Evolutionary conservation across 2,113 vertebrate genomes (phyloP), one percentile per base, ranked within the genome.

Genomic region (Lamprotornis superbus): DNA sequence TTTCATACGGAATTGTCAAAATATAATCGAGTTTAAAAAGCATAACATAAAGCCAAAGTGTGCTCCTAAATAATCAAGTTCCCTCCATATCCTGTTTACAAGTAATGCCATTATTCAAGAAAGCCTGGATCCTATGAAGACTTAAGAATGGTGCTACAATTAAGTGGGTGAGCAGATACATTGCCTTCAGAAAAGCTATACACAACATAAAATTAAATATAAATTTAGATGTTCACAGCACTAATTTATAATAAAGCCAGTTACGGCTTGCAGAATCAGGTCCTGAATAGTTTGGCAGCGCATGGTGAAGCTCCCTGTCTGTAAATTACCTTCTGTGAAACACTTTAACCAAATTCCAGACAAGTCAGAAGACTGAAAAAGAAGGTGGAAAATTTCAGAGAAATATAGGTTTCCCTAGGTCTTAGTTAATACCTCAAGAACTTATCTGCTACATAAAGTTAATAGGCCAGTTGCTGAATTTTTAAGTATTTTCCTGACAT

Each of bases 1-100:
- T 98, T 98, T 98, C 98, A 98, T 98, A 98, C 98, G 96, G 98
- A 98, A 99, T 98, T 98, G 99, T 99, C 98, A 98, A 98, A 98
- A 98, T 94, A 97, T 98, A 98, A 98, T 98, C 98, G 98, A 98
- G 98, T 98, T 98, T 96, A 98, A 98, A 98, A 98, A 98, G 97
- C 98, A 98, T 17, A 52, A 5, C 27, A 19, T 39, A 61, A 87
- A 79, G 18, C 46, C 65, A 85, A 93, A 79, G 27, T 8, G 15
- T 25, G 21, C 16, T 83, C 82, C 71, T 65, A 74, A 86, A 73
- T 42, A 64, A 55, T 11, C 16, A 17, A 31, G 22, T 67, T 83
- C 22, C 16, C 90, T 90, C 42, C 52, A 13, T 52, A 44, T 23
- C 56, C 50, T 52, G 4, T 77, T 91, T 47, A 19, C 44, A 76